Percentiles rank a stretch among this genome's conserved stretches.
Evolutionary conservation across 2,888 invertebrate genomes (phyloP).

Genomic region (Mechanitis messenoides): DNA sequence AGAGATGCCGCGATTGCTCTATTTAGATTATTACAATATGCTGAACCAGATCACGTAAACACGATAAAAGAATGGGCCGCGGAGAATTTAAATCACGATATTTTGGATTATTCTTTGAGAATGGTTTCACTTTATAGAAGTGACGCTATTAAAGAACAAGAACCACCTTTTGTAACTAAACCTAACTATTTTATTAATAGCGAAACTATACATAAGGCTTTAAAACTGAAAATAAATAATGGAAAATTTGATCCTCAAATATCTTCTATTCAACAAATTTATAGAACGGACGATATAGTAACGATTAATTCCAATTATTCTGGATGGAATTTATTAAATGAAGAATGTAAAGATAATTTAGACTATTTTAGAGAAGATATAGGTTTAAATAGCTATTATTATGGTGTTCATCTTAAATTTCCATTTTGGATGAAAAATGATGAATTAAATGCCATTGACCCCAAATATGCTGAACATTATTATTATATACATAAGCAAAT

Average conservation of each 20-base stretch:
- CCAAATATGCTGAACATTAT: constrained; percentile 58
- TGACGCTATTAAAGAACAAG: constrained; percentile 38
- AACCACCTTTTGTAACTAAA: constrained; percentile 69
- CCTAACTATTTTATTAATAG: constrained; percentile 61
- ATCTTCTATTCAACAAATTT: constrained; percentile 44
- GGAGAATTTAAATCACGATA: constrained; percentile 64
- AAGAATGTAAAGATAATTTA: constrained; percentile 67
- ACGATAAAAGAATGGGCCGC: constrained; percentile 57
- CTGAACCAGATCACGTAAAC: constrained; percentile 51
- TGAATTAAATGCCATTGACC: constrained; percentile 53
- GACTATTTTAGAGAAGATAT: constrained; percentile 81
- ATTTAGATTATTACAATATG: constrained; percentile 59
- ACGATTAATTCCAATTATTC: constrained; percentile 63
- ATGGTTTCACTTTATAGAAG: constrained; percentile 59
- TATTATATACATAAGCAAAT: constrained; percentile 61
- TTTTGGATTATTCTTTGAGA: constrained; percentile 65
- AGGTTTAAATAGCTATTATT: constrained; percentile 77
- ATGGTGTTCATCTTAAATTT: constrained; percentile 71
- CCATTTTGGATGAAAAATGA: constrained; percentile 78
- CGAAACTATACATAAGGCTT: constrained; percentile 58
- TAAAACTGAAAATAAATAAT: constrained; percentile 45
- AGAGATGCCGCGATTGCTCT: constrained; percentile 63
- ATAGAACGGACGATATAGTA: constrained; percentile 39
- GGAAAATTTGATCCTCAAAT: constrained; percentile 39
- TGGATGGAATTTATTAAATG: constrained; percentile 69